Conservation (phyloP, 2,888 invertebrate species). For the Phoenoteleia sp. region DNA sequence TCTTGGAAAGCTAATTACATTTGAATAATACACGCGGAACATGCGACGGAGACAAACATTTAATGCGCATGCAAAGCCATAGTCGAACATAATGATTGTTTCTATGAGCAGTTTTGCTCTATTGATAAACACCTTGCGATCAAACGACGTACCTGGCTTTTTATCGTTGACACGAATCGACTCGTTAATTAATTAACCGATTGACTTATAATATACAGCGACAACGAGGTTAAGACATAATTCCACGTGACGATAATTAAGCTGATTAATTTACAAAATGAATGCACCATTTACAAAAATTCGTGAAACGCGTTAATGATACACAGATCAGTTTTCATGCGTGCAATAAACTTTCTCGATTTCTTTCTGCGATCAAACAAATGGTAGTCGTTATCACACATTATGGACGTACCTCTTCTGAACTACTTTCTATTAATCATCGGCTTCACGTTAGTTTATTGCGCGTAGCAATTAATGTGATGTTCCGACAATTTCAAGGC, state of each 20-base stretch:
- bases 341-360: slow-evolving; percentile 47
- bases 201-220: neutral
- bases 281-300: neutral
- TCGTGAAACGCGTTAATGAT: slow-evolving; percentile 14
- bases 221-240: neutral
- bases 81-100: slow-evolving; percentile 19
- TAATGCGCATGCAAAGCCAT: slow-evolving; percentile 30
- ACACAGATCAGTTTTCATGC: slow-evolving; percentile 28
- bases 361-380: slow-evolving; percentile 39
- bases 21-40: slow-evolving; percentile 54
- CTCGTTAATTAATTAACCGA: slow-evolving; percentile 22
- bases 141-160: slow-evolving; percentile 32
- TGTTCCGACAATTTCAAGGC: too few relatives aligned
- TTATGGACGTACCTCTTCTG: slow-evolving; percentile 7
- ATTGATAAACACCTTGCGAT: slow-evolving; percentile 55
- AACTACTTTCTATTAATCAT: slow-evolving; percentile 50
- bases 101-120: slow-evolving; percentile 32
- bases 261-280: too few relatives aligned
- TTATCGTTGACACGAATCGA: slow-evolving; percentile 7
- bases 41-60: slow-evolving; percentile 59
- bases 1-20: slow-evolving; percentile 57
- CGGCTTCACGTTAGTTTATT: slow-evolving; percentile 7
- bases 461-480: too few relatives aligned
- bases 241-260: slow-evolving; percentile 13
- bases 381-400: slow-evolving; percentile 35